A percentile compares a stretch with the other conserved stretches of the same genome.
Conservation (phyloP, 2,113 vertebrate species). For the Azemiops feae region DNA sequence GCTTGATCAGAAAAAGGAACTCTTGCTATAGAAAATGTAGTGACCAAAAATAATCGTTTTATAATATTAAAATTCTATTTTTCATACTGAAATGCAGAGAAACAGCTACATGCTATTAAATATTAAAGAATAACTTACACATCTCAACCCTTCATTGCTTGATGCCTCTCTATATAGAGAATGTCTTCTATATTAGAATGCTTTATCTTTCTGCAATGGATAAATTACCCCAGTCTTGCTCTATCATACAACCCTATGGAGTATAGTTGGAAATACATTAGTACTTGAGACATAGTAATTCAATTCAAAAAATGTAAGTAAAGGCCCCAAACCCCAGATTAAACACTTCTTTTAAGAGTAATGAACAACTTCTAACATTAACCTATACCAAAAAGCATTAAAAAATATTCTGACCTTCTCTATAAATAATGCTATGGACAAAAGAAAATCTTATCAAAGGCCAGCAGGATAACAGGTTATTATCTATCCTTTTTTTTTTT, state of each 20-base stretch:
- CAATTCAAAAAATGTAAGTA: background rate
- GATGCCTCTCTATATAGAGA: background rate
- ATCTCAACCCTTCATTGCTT: slow-evolving; percentile 11
- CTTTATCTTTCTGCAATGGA: slow-evolving; percentile 18
- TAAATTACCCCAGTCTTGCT: slow-evolving; percentile 23
- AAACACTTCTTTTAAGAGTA: background rate
- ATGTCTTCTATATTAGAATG: slow-evolving; percentile 16
- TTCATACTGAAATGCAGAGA: background rate
- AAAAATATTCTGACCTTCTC: background rate
- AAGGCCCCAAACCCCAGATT: background rate
- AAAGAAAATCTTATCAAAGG: background rate
- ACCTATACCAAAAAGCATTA: background rate
- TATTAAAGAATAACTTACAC: slow-evolving; percentile 22
- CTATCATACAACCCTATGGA: slow-evolving; percentile 23
- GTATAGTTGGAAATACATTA: background rate
- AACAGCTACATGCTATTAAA: background rate
- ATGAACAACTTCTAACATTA: background rate
- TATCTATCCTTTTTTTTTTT: background rate
- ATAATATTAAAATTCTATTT: background rate
- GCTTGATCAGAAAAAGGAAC: background rate
- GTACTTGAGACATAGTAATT: background rate
- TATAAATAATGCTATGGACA: background rate
- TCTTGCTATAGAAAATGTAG: background rate
- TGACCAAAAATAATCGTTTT: background rate
- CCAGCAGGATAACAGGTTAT: background rate